phyloP scores from a whole-genome alignment of 2,113 vertebrate genomes.

The Stictonetta naevosa region DNA sequence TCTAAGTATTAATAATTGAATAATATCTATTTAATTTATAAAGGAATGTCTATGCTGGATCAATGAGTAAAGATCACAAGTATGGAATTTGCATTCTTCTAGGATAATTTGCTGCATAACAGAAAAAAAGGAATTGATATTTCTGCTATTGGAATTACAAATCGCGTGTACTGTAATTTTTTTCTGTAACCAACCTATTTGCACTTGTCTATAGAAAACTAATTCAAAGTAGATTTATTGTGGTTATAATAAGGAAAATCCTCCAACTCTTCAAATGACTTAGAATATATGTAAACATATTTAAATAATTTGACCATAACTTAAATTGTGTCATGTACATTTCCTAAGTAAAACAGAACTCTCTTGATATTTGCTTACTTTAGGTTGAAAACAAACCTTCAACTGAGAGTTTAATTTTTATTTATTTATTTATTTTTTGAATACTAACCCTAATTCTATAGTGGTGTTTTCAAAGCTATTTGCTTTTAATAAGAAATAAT shows the following conservation, averaged over 20 bases:
- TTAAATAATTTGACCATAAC: neutral
- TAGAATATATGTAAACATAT: neutral
- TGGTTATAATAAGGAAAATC: neutral
- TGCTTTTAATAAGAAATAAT: neutral
- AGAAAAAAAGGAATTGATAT: neutral
- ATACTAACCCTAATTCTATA: neutral
- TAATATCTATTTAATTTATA: neutral
- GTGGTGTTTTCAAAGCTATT: neutral
- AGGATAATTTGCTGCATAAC: neutral
- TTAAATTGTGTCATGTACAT: neutral
- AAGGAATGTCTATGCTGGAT: neutral
- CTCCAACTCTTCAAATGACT: neutral
- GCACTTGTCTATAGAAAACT: neutral
- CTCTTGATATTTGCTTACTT: neutral
- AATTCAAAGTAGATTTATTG: neutral
- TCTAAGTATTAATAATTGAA: neutral
- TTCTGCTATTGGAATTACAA: neutral
- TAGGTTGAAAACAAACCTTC: neutral
- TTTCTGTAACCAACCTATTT: neutral
- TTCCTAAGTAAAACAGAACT: neutral
- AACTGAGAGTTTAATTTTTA: neutral
- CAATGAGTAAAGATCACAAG: neutral
- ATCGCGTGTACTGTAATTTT: accelerated
- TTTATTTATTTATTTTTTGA: too few species aligned
- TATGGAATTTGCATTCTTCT: neutral